Evolutionary conservation across 2,888 invertebrate species (phyloP).

Genomic region (Philopedon plagiatum): DNA sequence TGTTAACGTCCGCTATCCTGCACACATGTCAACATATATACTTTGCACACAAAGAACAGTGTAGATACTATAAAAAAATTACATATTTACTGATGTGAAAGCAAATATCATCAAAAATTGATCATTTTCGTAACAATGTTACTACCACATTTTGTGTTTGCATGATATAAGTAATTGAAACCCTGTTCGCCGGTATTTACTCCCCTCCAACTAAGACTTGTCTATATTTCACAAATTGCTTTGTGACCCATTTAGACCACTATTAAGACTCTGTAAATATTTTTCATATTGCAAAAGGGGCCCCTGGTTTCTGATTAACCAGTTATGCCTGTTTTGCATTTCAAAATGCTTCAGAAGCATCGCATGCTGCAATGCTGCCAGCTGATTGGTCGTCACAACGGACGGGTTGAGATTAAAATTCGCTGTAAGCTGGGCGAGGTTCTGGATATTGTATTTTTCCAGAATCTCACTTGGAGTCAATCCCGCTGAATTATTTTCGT

Average conservation of each 20-base stretch:
- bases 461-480: slow-evolving; percentile 64
- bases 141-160: too few species aligned
- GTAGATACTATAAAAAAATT: too few species aligned
- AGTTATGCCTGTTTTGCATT: slow-evolving; percentile 66
- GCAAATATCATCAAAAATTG: too few species aligned
- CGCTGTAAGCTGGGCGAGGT: slow-evolving; percentile 65
- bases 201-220: background rate
- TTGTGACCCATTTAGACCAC: slow-evolving; percentile 53
- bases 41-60: too few species aligned
- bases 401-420: slow-evolving; percentile 64
- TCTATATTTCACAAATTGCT: slow-evolving; percentile 32
- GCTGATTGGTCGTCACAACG: slow-evolving; percentile 56
- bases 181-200: slow-evolving; percentile 35
- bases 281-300: slow-evolving; percentile 66
- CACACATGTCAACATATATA: too few species aligned
- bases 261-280: slow-evolving; percentile 64
- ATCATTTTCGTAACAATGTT: too few species aligned
- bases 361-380: slow-evolving; percentile 65
- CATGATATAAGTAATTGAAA: slow-evolving; percentile 4
- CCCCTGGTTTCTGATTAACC: slow-evolving; percentile 63
- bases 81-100: too few species aligned
- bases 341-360: slow-evolving; percentile 66
- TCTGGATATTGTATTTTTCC: slow-evolving; percentile 68
- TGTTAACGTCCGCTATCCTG: too few species aligned
- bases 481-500: slow-evolving; percentile 28